Conservation (phyloP, 2,888 invertebrate species). For the Andrena chrysosceles region DNA sequence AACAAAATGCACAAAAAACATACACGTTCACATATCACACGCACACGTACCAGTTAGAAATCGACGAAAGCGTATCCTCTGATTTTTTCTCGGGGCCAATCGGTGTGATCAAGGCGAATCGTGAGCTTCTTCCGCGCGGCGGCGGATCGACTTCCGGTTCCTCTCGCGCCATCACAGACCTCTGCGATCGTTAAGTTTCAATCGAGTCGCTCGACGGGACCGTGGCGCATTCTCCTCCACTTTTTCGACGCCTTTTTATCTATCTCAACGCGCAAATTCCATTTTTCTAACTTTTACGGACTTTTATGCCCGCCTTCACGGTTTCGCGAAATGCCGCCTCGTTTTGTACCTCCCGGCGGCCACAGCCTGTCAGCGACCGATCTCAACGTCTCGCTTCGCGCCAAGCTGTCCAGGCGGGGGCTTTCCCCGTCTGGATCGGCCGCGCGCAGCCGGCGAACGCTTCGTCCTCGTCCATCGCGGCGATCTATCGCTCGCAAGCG, state of each 20-base stretch:
- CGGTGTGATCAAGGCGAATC: slow-evolving; percentile 64
- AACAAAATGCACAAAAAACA: background rate
- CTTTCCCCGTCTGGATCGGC: background rate
- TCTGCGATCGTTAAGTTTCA: background rate
- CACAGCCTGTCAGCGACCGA: slow-evolving; percentile 5
- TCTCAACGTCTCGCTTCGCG: background rate
- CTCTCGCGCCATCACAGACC: slow-evolving; percentile 24
- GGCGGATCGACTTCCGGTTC: slow-evolving; percentile 36
- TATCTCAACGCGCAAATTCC: background rate
- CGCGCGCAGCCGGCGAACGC: background rate
- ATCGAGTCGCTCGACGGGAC: slow-evolving; percentile 14
- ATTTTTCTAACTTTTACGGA: slow-evolving; percentile 30
- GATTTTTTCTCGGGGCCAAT: slow-evolving; percentile 81
- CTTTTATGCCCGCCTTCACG: background rate
- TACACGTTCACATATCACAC: background rate
- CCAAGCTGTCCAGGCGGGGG: background rate
- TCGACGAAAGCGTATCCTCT: slow-evolving; percentile 71
- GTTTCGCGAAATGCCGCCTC: background rate
- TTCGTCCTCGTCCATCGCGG: slow-evolving; percentile 24
- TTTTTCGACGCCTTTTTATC: slow-evolving; percentile 38
- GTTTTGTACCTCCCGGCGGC: background rate
- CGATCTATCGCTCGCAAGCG: slow-evolving; percentile 15
- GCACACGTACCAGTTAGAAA: slow-evolving; percentile 7
- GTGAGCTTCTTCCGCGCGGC: slow-evolving; percentile 36
- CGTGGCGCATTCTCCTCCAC: background rate